These are phyloP conservation scores for Lasioglossum villosulum DNA, from an alignment of 2,888 invertebrate genomes.

Conservation along the genomic window DNA sequence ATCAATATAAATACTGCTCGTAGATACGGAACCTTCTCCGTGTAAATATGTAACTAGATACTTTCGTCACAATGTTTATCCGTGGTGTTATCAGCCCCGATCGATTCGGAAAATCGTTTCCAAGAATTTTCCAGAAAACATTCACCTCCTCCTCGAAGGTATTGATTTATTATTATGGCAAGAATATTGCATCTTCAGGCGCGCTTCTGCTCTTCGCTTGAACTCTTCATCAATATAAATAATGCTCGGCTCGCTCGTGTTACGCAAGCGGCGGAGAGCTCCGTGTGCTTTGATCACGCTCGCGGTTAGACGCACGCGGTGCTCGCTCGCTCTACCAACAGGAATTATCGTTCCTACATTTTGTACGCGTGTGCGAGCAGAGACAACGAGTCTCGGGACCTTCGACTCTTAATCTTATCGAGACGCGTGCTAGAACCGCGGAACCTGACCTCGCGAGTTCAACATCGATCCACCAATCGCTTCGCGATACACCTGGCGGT, in stretches of 20 bases:
- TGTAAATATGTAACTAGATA: too few species aligned
- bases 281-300: not conserved
- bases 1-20: conserved; percentile 3
- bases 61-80: too few species aligned
- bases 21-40: too few species aligned
- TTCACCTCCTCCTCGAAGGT: too few species aligned
- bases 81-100: too few species aligned
- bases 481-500: conserved; percentile 6
- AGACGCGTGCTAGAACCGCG: not conserved
- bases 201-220: too few species aligned
- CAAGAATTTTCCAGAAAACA: too few species aligned
- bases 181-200: too few species aligned
- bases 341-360: not conserved
- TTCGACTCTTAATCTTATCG: conserved; percentile 39
- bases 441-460: not conserved
- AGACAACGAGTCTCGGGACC: conserved; percentile 11
- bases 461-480: not conserved
- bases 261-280: not conserved
- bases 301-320: not conserved
- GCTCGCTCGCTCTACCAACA: not conserved
- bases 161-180: too few species aligned
- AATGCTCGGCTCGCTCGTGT: not conserved
- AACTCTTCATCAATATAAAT: not conserved
- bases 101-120: too few species aligned
- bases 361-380: not conserved